These are phyloP conservation scores for Ivindomyrus marchei DNA, from an alignment of 2,113 vertebrate genomes.

Conservation along the genomic window DNA sequence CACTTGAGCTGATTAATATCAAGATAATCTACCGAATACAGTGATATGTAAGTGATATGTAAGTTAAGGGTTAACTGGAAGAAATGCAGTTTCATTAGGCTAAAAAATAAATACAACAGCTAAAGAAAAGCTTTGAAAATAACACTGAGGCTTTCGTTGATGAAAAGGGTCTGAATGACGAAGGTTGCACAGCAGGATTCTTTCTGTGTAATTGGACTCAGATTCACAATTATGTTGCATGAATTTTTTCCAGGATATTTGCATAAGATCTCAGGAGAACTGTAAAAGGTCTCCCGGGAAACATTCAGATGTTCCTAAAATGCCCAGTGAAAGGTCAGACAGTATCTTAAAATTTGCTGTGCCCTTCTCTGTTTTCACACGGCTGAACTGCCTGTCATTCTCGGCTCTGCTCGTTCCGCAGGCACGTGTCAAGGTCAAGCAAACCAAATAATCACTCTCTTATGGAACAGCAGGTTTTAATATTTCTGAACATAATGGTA, in stretches of 20 bases:
- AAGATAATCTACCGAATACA: not conserved
- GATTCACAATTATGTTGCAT: not conserved
- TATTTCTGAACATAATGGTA: not conserved
- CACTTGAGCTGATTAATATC: not conserved
- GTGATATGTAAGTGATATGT: not conserved
- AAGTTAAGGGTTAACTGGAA: not conserved
- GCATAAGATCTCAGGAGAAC: slow-evolving; percentile 9
- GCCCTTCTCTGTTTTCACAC: not conserved
- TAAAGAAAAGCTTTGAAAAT: not conserved
- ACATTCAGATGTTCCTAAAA: not conserved
- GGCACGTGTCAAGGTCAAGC: not conserved
- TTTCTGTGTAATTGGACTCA: slow-evolving; percentile 9
- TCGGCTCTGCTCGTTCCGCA: too few species aligned
- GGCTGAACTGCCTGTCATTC: not conserved
- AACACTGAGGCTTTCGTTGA: not conserved
- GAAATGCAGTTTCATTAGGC: not conserved
- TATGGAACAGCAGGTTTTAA: not conserved
- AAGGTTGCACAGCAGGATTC: not conserved
- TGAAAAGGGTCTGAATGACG: not conserved
- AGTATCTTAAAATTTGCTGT: not conserved
- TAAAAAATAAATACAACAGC: not conserved
- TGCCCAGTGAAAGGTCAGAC: not conserved
- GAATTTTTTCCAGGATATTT: not conserved
- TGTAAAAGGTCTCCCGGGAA: not conserved
- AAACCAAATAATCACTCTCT: not conserved